phyloP scores from a whole-genome alignment of 2,797 vertebrate genomes.

The Sebastes nivosus region DNA sequence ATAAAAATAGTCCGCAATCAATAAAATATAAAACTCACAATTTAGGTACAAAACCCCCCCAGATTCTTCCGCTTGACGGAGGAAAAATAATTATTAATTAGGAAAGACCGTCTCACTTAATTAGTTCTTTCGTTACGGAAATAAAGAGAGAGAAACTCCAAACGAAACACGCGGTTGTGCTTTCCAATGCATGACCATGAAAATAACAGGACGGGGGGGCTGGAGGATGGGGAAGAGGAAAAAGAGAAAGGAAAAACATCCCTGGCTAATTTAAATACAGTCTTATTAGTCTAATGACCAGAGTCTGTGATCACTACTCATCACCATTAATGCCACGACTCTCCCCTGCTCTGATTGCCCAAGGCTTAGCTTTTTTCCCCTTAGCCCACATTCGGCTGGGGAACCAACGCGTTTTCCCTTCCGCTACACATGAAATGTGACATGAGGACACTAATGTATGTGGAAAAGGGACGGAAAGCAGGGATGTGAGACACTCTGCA shows the following conservation, averaged over 20 bases:
- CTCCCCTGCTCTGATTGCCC: slow-evolving; percentile 85
- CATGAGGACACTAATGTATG: slow-evolving; percentile 82
- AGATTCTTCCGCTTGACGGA: slow-evolving; percentile 77
- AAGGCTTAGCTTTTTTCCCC: slow-evolving; percentile 83
- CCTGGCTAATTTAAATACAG: slow-evolving; percentile 92
- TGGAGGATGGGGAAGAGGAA: slow-evolving; percentile 38
- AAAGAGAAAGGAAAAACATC: slow-evolving; percentile 58
- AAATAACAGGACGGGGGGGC: slow-evolving; percentile 58
- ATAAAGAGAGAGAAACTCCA: slow-evolving; percentile 52
- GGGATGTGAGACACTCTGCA: slow-evolving; percentile 74
- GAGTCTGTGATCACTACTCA: slow-evolving; percentile 96
- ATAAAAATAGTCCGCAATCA: neutral
- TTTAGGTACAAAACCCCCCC: neutral
- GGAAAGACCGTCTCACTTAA: slow-evolving; percentile 71
- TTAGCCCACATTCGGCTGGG: slow-evolving; percentile 74
- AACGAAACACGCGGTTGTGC: slow-evolving; percentile 57
- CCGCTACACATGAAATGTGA: slow-evolving; percentile 83
- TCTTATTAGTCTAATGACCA: slow-evolving; percentile 99
- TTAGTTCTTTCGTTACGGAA: slow-evolving; percentile 71
- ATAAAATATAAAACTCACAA: slow-evolving; percentile 33
- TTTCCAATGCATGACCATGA: slow-evolving; percentile 66
- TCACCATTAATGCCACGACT: slow-evolving; percentile 92
- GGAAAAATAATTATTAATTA: slow-evolving; percentile 84
- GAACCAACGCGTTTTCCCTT: slow-evolving; percentile 75
- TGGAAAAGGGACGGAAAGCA: slow-evolving; percentile 78